These are phyloP conservation scores for Calameuta idolon DNA, from an alignment of 2,888 invertebrate species.

Conservation along the genomic window DNA sequence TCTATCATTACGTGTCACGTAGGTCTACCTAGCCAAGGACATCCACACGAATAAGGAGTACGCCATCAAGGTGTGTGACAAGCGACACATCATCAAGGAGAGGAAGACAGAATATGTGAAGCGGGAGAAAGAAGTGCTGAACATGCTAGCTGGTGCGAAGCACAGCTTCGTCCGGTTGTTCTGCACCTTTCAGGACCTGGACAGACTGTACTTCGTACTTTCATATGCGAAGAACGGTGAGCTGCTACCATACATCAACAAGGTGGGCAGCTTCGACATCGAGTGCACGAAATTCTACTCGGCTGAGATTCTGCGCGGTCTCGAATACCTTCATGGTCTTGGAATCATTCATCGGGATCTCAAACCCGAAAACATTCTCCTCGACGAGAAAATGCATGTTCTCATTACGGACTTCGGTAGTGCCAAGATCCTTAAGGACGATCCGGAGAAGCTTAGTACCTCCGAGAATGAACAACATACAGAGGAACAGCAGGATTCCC, in stretches of 20 bases:
- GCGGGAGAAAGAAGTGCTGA: slow-evolving; percentile 94
- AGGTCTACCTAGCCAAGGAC: slow-evolving; percentile 92
- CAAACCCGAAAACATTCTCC: slow-evolving; percentile 97
- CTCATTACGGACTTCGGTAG: slow-evolving; percentile 98
- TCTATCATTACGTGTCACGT: slow-evolving; percentile 14
- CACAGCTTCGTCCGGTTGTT: slow-evolving; percentile 94
- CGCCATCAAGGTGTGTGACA: slow-evolving; percentile 99
- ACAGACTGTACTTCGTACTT: slow-evolving; percentile 94
- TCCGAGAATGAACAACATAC: slow-evolving; percentile 7
- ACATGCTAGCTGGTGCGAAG: slow-evolving; percentile 82
- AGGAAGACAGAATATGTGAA: slow-evolving; percentile 93
- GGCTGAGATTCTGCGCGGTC: slow-evolving; percentile 91
- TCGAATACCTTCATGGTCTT: slow-evolving; percentile 90
- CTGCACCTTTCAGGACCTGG: slow-evolving; percentile 96
- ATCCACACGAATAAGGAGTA: slow-evolving; percentile 89
- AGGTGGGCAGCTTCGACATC: slow-evolving; percentile 89
- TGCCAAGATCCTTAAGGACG: slow-evolving; percentile 80
- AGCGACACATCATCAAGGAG: slow-evolving; percentile 91
- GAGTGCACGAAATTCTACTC: slow-evolving; percentile 93
- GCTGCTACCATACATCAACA: slow-evolving; percentile 90
- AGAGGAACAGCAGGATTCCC: slow-evolving; percentile 44
- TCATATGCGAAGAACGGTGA: slow-evolving; percentile 97
- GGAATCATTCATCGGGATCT: slow-evolving; percentile 95
- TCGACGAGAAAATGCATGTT: slow-evolving; percentile 96
- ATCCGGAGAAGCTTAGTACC: slow-evolving; percentile 32